Base-by-base conservation (phyloP, 2,113 vertebrate genomes). In the Brachirus orientalis region DNA sequence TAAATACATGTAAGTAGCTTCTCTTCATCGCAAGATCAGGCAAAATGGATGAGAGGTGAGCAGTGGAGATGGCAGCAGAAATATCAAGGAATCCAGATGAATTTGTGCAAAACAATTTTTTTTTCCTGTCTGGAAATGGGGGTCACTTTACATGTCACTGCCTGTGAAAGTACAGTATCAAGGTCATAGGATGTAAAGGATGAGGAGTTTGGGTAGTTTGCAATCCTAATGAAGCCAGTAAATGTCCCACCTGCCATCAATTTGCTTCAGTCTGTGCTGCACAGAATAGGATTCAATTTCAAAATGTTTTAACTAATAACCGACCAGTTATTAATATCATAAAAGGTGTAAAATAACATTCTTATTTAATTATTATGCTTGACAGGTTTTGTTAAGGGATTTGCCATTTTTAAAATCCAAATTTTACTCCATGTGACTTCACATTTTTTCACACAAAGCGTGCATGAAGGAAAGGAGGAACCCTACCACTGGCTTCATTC, bases 41-140 rank as follows among this genome's bases (percentile, higher is more conserved):
- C n/a, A n/a, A n/a, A 63, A 67, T 52, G 51, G 69, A 82, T 56
- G 66, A 82, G 69, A 79, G 73, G 65, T 66, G 66, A 72, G 54
- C 2, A 1, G 4, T 14, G 62, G 44, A 64, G 60, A 52, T 11
- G 0, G 46, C 6, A 17, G 58, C 66, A 64, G 54, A 59, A 68
- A 44, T 65, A 69, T 8, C 48, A 17, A 54, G 35, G 33, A 0
- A 41, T 2, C 20, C 17, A 35, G 35, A 9, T 51, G 46, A 73
- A 76, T 64, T 53, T 63, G 50, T n/a, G n/a, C n/a, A n/a, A n/a
- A n/a, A n/a, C n/a, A n/a, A n/a, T n/a, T 60, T 14, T 38, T 58
- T 84, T 84, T 57, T 63, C 51, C 20, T 56, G 17, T 2, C 68
- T 22, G 35, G 54, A 69, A 76, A 69, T 70, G 16, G 70, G n/a